Evolutionary conservation across 2,888 invertebrate genomes (phyloP), one percentile per base, ranked within the genome.

Genomic region (Tenthredo distinguenda): DNA sequence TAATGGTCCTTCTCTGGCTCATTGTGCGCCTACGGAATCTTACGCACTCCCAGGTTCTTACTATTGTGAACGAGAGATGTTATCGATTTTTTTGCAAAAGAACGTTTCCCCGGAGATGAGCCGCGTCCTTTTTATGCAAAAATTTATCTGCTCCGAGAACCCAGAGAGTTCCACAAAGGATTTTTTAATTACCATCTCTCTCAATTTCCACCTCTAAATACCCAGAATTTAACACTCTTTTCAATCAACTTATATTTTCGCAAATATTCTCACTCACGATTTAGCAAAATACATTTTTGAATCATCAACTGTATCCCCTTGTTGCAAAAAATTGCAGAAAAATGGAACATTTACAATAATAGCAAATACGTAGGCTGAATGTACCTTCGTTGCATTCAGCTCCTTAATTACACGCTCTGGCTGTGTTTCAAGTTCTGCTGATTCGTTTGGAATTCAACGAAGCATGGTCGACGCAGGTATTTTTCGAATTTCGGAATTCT

Each of bases 31-130:
- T 68, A 50, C 65, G 79, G 72, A 84, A 72, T 84, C 47, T 85
- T 50, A 86, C 79, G 81, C 74, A 84, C 86, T 84, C 79, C 15
- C 74, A 34, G 43, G 43, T 84, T 18, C 79, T 86, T 87, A 86
- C 88, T 85, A 90, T 90, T 90, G 88, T 89, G 83, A 87, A 86
- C 85, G 79, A 86, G 87, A 90, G 88, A 87, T 88, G 87, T 87
- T 87, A 90, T 89, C 88, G 89, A 88, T 89, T 88, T 87, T 65
- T n/a, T 47, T 21, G 10, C 76, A 10, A n/a, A 81, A 77, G 43
- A 71, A 18, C 77, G 85, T 40, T 62, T 79, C 86, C 88, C 88
- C 90, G 88, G 85, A 86, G 85, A 85, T 90, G 92, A 90, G 89
- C 89, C 55, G 18, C 55, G 18, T 37, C 37, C n/a, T 34, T 79